Evolutionary conservation across 2,113 vertebrate species (phyloP).

Genomic region (Laterallus jamaicensis): DNA sequence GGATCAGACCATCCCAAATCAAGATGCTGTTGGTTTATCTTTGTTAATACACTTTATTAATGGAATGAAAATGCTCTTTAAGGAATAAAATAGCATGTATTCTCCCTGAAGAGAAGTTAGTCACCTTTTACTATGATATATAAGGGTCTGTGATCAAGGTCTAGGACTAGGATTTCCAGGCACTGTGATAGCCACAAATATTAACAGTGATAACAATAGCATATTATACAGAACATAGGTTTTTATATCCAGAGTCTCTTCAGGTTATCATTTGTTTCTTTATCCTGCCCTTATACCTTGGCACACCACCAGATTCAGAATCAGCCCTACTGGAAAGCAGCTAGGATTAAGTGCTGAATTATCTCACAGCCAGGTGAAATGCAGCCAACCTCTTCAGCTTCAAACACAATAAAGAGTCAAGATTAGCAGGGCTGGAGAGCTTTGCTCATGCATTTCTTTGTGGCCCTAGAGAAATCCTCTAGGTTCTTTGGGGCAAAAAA

Average conservation of each 20-base stretch:
- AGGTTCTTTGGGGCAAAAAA: neutral
- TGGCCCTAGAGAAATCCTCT: neutral
- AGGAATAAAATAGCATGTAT: neutral
- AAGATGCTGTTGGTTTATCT: neutral
- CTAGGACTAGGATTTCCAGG: neutral
- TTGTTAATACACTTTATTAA: neutral
- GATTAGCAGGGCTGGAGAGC: neutral
- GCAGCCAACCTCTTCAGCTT: neutral
- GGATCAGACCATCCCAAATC: neutral
- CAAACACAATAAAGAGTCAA: neutral
- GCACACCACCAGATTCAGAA: neutral
- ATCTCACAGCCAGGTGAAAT: neutral
- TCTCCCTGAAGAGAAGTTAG: neutral
- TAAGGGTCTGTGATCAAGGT: neutral
- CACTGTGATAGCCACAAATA: neutral
- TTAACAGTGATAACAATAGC: neutral
- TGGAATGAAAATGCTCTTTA: neutral
- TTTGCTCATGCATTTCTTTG: neutral
- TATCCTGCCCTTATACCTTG: neutral
- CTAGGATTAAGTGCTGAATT: neutral
- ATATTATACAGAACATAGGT: neutral
- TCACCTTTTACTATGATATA: neutral
- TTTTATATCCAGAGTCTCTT: neutral
- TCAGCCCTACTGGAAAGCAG: neutral
- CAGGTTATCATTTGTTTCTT: neutral